A percentile compares a stretch with the other conserved stretches of the same genome.
Evolutionary conservation across 2,113 vertebrate species (phyloP).

Genomic region (Apaloderma vittatum): DNA sequence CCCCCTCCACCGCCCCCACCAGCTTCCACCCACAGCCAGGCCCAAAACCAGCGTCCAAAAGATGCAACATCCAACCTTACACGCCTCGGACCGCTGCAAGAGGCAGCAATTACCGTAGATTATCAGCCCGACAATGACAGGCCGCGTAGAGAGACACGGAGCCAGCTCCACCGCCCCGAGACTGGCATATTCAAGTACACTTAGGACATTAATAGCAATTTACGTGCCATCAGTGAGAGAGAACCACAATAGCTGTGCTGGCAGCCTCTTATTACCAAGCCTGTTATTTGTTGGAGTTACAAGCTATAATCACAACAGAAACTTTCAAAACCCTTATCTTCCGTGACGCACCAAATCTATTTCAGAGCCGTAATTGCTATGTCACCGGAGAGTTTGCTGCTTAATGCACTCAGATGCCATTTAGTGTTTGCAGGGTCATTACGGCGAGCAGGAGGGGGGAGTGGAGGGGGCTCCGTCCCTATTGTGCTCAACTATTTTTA

Average conservation of each 20-base stretch:
- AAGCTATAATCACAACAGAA: slow-evolving; percentile 95
- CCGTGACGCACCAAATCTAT: slow-evolving; percentile 93
- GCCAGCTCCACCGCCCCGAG: slow-evolving; percentile 84
- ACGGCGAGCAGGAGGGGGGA: slow-evolving; percentile 58
- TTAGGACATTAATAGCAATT: slow-evolving; percentile 95
- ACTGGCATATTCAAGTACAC: slow-evolving; percentile 94
- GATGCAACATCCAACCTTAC: slow-evolving; percentile 38
- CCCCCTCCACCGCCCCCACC: neutral
- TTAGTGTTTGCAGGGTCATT: slow-evolving; percentile 86
- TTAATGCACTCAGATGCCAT: slow-evolving; percentile 86
- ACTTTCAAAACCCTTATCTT: slow-evolving; percentile 90
- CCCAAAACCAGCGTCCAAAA: neutral
- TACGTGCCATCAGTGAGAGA: slow-evolving; percentile 89
- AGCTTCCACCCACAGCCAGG: neutral
- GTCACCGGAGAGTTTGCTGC: slow-evolving; percentile 86
- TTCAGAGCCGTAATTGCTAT: slow-evolving; percentile 95
- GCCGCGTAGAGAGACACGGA: slow-evolving; percentile 87
- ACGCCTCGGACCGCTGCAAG: slow-evolving; percentile 78
- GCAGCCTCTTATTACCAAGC: slow-evolving; percentile 98
- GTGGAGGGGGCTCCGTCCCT: neutral
- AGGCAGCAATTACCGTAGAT: slow-evolving; percentile 89
- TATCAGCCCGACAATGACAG: slow-evolving; percentile 87
- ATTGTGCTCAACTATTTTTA: slow-evolving; percentile 58
- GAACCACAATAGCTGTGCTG: slow-evolving; percentile 87
- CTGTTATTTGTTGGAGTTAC: slow-evolving; percentile 97